Evolutionary conservation across 2,888 invertebrate species (phyloP), one percentile per base, ranked within the genome.

Genomic region (Junonia oenone): DNA sequence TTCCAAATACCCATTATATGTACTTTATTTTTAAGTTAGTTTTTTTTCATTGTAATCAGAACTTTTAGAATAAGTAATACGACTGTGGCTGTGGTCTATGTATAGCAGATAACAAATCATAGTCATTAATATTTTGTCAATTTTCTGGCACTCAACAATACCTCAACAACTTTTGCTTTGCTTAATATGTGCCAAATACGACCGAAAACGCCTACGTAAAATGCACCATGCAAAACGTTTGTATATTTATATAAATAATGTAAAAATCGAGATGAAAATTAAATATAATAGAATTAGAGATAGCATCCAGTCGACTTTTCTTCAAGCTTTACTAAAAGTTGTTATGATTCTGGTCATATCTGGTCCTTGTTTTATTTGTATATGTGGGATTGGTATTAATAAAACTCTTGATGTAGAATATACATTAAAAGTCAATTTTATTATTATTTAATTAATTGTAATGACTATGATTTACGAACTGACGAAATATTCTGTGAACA

Each of bases 11-110:
- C 63, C 63, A 58, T 66, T 68, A 61, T 68, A 68, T 56, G 31
- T 33, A 33, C n/a, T 66, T 62, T 61, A 62, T 64, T 33, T 67
- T 63, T 64, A 59, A 59, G 57, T 60, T 56, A 55, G 56, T 50
- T 60, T 62, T 51, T 57, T 63, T 50, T 63, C 60, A 22, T 65
- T 64, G 40, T 57, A 62, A 63, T 65, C 65, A 66, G 66, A 68
- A 43, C n/a, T 13, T 64, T 66, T 77, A 76, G 70, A 61, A 48
- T 78, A 79, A 77, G 73, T 66, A 69, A 67, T 75, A 77, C 71
- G 69, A 74, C 71, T 79, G 81, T 83, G 85, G 84, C 85, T 86
- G 84, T 85, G 83, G 79, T 73, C 66, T 72, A 67, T 66, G 26
- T 76, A 72, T 68, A 75, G 66, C 63, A 61, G 65, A 68, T 76